phyloP scores from a whole-genome alignment of 2,797 vertebrate genomes.

The Microctenopoma stevenorrisi region DNA sequence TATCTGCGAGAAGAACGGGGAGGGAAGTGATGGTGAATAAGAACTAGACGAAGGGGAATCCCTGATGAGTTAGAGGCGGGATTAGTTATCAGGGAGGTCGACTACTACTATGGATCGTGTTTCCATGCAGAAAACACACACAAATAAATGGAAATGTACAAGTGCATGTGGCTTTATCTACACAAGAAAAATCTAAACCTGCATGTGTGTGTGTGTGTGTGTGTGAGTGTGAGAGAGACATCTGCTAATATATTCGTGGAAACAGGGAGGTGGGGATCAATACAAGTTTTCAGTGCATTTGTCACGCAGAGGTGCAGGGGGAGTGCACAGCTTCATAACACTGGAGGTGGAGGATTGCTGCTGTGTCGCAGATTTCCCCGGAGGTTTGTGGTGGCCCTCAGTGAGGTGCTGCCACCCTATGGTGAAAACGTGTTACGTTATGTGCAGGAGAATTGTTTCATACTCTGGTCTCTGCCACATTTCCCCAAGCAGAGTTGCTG shows the following conservation, averaged over 20 bases:
- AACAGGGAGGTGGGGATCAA: conserved; percentile 31
- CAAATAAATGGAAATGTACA: conserved; percentile 2
- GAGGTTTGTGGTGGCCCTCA: conserved; percentile 4
- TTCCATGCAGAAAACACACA: not conserved
- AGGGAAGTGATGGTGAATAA: not conserved
- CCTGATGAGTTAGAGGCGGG: conserved; percentile 34
- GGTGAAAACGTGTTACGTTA: conserved; percentile 20
- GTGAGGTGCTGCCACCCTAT: conserved; percentile 66
- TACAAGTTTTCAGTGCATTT: conserved; percentile 17
- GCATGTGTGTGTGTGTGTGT: not conserved
- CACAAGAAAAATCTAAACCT: not conserved
- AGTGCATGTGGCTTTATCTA: not conserved
- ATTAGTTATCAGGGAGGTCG: conserved; percentile 26
- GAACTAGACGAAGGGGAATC: conserved; percentile 30
- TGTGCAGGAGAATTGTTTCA: conserved; percentile 1
- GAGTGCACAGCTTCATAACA: conserved; percentile 20
- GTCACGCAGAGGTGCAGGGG: not conserved
- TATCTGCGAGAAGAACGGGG: not conserved
- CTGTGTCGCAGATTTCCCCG: conserved; percentile 29
- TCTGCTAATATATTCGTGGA: conserved; percentile 29
- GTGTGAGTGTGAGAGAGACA: not conserved
- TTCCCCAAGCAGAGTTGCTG: conserved; percentile 23
- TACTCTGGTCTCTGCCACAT: conserved; percentile 16
- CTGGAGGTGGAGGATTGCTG: conserved; percentile 10
- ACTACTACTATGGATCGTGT: too few species aligned